Evolutionary conservation across 2,113 vertebrate genomes (phyloP).

Genomic region (Brachionichthys hirsutus): DNA sequence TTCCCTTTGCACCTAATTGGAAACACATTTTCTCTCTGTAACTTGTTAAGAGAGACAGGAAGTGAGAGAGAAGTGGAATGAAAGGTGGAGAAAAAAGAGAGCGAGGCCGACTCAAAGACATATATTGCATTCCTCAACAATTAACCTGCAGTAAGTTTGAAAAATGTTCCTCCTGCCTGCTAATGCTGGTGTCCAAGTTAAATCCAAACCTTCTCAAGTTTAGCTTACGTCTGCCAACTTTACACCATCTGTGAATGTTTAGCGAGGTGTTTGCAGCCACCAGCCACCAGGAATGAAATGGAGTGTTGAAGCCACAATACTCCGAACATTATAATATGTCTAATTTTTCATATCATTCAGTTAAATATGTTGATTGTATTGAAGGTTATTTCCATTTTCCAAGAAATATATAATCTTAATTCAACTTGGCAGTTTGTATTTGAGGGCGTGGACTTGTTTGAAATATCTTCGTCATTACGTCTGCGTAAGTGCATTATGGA

Average conservation of each 20-base stretch:
- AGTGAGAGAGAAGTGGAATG: conserved; percentile 30
- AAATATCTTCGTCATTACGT: too few species aligned
- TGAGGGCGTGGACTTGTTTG: too few species aligned
- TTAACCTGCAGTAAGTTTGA: conserved; percentile 43
- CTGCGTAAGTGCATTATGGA: too few species aligned
- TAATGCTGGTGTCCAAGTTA: conserved; percentile 21
- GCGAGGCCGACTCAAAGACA: conserved; percentile 53
- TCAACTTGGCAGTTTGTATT: too few species aligned
- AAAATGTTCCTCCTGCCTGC: conserved; percentile 51
- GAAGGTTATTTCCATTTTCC: background rate
- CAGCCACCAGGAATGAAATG: conserved; percentile 34
- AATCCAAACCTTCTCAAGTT: conserved; percentile 14
- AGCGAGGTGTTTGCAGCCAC: conserved; percentile 57
- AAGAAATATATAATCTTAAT: too few species aligned
- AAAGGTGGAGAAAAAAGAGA: conserved; percentile 13
- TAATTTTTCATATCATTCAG: conserved; percentile 13
- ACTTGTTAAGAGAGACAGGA: conserved; percentile 56
- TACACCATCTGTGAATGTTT: conserved; percentile 65
- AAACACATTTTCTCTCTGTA: conserved; percentile 71
- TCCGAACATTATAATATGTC: conserved; percentile 9
- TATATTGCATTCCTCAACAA: conserved; percentile 57
- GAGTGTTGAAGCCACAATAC: conserved; percentile 24
- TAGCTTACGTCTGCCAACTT: conserved; percentile 36
- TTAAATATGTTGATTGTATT: background rate
- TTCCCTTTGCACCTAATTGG: conserved; percentile 64